Evolutionary conservation across 1,140 invertebrate species (phyloP).

Genomic region (Papilio polyxenes): DNA sequence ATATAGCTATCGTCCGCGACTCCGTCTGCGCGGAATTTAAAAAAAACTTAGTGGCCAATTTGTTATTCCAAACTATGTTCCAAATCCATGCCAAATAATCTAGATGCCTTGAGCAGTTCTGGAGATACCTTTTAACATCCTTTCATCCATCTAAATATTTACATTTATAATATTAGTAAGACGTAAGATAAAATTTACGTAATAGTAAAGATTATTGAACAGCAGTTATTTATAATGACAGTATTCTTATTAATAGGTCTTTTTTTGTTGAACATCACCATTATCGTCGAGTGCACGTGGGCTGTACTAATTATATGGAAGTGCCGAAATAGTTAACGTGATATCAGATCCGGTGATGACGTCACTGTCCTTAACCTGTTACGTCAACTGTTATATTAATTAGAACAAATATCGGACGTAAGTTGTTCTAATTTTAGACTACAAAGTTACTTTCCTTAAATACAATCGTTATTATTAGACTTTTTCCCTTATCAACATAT

Average conservation of each 20-base stretch:
- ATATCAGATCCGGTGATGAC: conserved; percentile 10
- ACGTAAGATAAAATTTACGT: no score
- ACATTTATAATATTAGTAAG: no score
- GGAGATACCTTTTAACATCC: no score
- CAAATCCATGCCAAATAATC: no score
- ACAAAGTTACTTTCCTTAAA: background rate
- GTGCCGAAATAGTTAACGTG: conserved; percentile 25
- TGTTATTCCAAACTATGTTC: no score
- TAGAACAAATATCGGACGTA: background rate
- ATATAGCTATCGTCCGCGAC: no score
- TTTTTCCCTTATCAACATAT: background rate
- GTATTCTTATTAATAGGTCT: background rate
- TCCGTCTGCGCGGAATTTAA: no score
- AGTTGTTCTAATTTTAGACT: background rate
- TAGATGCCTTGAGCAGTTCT: no score
- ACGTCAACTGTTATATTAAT: background rate
- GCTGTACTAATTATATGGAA: conserved; percentile 29
- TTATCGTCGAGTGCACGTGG: conserved; percentile 11
- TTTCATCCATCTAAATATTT: no score
- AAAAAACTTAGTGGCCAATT: no score
- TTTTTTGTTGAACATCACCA: background rate
- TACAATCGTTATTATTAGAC: background rate
- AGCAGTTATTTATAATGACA: background rate
- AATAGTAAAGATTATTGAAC: no score
- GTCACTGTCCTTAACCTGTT: conserved; percentile 12